Evolutionary conservation across 2,888 invertebrate species (phyloP), one percentile per base, ranked within the genome.

Genomic region (Pristionchus entomophagus): DNA sequence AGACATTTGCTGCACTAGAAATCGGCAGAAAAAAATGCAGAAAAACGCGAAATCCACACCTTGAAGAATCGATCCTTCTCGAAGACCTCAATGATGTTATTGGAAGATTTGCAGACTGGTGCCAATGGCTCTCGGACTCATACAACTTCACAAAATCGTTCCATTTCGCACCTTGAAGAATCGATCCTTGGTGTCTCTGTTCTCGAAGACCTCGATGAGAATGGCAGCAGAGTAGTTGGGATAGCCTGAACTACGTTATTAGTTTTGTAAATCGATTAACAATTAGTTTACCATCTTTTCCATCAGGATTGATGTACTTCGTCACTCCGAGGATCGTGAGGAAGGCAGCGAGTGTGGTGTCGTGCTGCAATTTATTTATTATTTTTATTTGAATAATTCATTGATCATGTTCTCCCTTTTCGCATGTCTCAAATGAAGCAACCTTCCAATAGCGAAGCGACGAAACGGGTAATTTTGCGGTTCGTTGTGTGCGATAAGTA

Each of bases 341-440:
- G 86, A 88, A 88, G 53, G 90, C 88, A 84, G 88, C 89, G 78
- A 90, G 83, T 1, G 91, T 90, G 32, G 89, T 90, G 87, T 91
- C 91, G 86, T 91, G 91, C 91, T 91, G 86, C 0, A 82, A 35
- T 19, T 35, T 10, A 10, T 19, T 8, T 32, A 53, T 35, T 35
- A 80, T 12, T 51, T n/a, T n/a, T 45, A 14, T 14, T n/a, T n/a
- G n/a, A n/a, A n/a, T 10, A 45, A 45, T 45, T 45, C 14, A 45
- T 10, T 10, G 14, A 6, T 10, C 8, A 6, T 45, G 45, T 45
- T n/a, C n/a, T n/a, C 5, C 56, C 12, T 22, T 14, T 17, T 56
- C 19, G 5, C 22, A 56, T 56, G 56, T 56, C 17, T 5, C 5
- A 22, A 56, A 56, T 56, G n/a, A n/a, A n/a, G n/a, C n/a, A n/a